phyloP scores from a whole-genome alignment of 2,888 invertebrate species.

The Trissoscelio sp. region DNA sequence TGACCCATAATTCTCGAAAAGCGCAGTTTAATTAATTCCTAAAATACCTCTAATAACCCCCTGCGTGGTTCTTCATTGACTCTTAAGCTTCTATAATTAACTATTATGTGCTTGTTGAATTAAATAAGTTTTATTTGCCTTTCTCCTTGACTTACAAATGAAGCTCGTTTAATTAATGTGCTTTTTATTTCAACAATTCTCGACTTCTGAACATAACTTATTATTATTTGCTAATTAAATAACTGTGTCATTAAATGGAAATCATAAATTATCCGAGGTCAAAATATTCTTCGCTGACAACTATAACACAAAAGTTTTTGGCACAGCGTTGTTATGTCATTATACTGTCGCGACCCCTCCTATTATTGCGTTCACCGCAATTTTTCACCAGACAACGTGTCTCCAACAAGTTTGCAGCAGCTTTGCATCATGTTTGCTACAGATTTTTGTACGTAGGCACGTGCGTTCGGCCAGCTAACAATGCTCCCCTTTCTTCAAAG shows the following conservation, averaged over 20 bases:
- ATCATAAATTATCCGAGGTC: neutral
- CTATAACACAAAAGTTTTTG: neutral
- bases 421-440: slow-evolving; percentile 47
- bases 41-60: slow-evolving; percentile 46
- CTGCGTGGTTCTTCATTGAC: slow-evolving; percentile 40
- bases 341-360: slow-evolving; percentile 8
- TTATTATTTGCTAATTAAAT: no score
- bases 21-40: slow-evolving; percentile 51
- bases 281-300: slow-evolving; percentile 3
- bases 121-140: slow-evolving; percentile 32
- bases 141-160: neutral
- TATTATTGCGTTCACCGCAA: slow-evolving; percentile 46
- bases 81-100: slow-evolving; percentile 45
- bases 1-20: slow-evolving; percentile 40
- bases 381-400: slow-evolving; percentile 42
- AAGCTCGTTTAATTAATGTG: neutral
- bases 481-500: slow-evolving; percentile 40
- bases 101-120: slow-evolving; percentile 23
- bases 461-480: slow-evolving; percentile 32
- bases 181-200: no score
- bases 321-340: neutral
- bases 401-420: slow-evolving; percentile 40
- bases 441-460: slow-evolving; percentile 45
- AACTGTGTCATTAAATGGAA: neutral
- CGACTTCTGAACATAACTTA: no score